Evolutionary conservation across 1,140 invertebrate genomes (phyloP).

Genomic region (Scaptodrosophila lebanonensis): DNA sequence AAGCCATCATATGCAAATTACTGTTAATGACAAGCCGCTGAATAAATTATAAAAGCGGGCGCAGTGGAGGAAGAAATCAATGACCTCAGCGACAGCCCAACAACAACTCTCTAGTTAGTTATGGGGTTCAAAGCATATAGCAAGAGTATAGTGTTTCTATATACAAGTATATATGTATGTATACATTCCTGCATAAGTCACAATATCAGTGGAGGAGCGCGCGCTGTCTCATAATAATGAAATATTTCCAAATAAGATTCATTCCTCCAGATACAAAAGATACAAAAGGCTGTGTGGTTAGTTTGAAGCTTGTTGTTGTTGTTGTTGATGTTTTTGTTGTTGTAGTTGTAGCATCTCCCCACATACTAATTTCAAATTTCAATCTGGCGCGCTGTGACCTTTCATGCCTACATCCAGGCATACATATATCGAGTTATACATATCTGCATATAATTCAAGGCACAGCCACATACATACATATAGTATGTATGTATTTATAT

Average conservation of each 20-base stretch:
- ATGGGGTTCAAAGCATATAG: too few species aligned
- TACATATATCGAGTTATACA: conserved; percentile 36
- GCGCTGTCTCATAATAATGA: conserved; percentile 74
- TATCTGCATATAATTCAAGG: conserved; percentile 13
- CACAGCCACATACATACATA: conserved; percentile 11
- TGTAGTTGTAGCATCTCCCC: too few species aligned
- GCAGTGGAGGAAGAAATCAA: too few species aligned
- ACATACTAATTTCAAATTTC: conserved; percentile 64
- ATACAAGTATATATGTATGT: too few species aligned
- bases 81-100: neutral
- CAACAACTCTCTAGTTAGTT: too few species aligned
- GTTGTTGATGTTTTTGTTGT: conserved; percentile 47
- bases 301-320: conserved; percentile 23
- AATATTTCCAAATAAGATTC: conserved; percentile 58
- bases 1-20: conserved; percentile 61
- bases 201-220: conserved; percentile 11
- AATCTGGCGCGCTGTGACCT: conserved; percentile 69
- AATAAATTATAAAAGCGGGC: conserved; percentile 59
- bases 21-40: conserved; percentile 44
- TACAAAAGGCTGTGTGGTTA: conserved; percentile 12
- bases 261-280: conserved; percentile 17
- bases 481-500: conserved; percentile 32
- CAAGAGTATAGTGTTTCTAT: too few species aligned
- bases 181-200: conserved; percentile 24
- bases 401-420: conserved; percentile 62